Evolutionary conservation across 2,113 vertebrate genomes (phyloP), one percentile per base, ranked within the genome.

Genomic region (Phocoena phocoena): DNA sequence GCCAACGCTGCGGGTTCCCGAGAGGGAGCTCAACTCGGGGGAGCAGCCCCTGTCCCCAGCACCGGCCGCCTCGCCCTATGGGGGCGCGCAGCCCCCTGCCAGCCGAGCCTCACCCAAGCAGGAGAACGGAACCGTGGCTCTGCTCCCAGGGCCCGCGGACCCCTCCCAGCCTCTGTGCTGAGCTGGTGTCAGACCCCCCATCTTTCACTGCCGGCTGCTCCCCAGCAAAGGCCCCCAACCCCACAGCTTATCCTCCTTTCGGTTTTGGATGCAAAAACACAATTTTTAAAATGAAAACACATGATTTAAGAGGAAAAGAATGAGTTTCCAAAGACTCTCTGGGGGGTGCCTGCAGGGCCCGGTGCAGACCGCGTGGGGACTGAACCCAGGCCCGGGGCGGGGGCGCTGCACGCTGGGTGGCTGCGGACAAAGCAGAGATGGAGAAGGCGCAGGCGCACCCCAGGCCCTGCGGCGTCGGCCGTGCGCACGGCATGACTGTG

Each of bases 391-490:
- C 60, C 28, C 36, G 44, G 38, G 23, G 33, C 26, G 0, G 2
- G 44, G 26, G 31, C 26, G 33, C 50, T 74, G 60, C 80, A 74
- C 21, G 95, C 77, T 15, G 98, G 98, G 99, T 0, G 98, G 98
- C 98, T 99, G 98, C 98, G 97, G 97, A 98, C 98, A 98, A 99
- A 99, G 99, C 99, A 99, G 99, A 99, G 99, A 96, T 92, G 4
- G 53, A 97, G 77, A 26, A 21, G 33, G 17, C 70, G 47, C 62
- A 26, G 15, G n/a, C 11, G 87, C 21, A n/a, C 3, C 7, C 33
- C 38, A 15, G 0, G 71, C 7, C 79, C 8, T 3, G 0, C 25
- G 6, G 79, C 33, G 18, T 18, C 14, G 18, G 50, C 62, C 7
- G 1, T 12, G 70, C 93, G 44, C 8, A 25, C 81, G 1, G 8